Conservation (phyloP, 2,888 invertebrate species). For the Seira ritae region DNA sequence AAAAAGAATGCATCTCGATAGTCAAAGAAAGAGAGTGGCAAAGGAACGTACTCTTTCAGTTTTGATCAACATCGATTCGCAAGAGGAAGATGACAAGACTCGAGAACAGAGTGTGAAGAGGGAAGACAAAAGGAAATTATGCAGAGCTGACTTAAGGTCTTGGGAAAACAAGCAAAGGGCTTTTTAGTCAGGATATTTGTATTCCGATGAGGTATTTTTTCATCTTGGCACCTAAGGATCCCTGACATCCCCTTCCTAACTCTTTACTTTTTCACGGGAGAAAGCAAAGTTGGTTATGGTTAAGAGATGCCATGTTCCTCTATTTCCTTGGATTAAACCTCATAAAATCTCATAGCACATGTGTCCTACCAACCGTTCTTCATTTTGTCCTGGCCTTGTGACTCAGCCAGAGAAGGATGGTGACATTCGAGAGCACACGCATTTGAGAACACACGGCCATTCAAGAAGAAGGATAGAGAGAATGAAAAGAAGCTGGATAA, state of each 20-base stretch:
- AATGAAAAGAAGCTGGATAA: conserved; percentile 40
- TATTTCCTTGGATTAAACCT: conserved; percentile 52
- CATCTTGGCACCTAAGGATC: conserved; percentile 57
- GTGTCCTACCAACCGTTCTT: conserved; percentile 59
- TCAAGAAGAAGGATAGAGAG: background rate
- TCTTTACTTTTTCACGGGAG: background rate
- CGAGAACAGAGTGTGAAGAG: conserved; percentile 25
- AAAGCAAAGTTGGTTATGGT: conserved; percentile 17
- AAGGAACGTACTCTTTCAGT: background rate
- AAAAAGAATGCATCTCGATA: background rate
- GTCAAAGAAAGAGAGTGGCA: background rate
- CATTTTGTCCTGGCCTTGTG: conserved; percentile 46
- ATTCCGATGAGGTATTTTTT: conserved; percentile 70
- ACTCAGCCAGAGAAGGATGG: conserved; percentile 34
- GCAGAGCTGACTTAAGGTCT: conserved; percentile 53
- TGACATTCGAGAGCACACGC: conserved; percentile 29
- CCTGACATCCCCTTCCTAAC: conserved; percentile 39
- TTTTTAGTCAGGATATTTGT: conserved; percentile 64
- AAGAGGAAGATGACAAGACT: conserved; percentile 21
- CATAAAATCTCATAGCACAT: conserved; percentile 49
- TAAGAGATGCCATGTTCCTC: conserved; percentile 44
- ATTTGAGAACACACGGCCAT: background rate
- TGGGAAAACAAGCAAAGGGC: conserved; percentile 27
- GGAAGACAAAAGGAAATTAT: conserved; percentile 47
- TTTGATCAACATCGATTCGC: conserved; percentile 17